These are phyloP conservation scores for Pegoplata infirma DNA, from an alignment of 2,888 invertebrate species.

Conservation along the genomic window DNA sequence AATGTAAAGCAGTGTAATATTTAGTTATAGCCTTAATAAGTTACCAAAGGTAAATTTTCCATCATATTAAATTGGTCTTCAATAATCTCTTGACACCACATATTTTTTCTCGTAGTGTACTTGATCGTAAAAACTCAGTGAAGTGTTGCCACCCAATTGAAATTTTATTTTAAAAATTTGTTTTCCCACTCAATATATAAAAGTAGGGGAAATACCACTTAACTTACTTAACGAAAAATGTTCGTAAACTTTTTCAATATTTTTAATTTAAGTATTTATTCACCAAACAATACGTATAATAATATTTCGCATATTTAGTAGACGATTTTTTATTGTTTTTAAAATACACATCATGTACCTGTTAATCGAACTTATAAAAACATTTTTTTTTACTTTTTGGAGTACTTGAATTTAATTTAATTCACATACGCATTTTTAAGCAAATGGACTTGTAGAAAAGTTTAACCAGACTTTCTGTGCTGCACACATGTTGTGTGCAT, in stretches of 20 bases:
- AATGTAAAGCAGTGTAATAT: too few species aligned
- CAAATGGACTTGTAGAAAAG: slow-evolving; percentile 58
- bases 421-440: slow-evolving; percentile 53
- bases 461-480: slow-evolving; percentile 45
- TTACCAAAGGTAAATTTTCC: too few species aligned
- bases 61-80: too few species aligned
- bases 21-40: too few species aligned
- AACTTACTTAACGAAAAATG: slow-evolving; percentile 57
- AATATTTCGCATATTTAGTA: neutral
- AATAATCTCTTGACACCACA: neutral
- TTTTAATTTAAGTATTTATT: neutral
- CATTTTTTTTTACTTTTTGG: slow-evolving; percentile 32
- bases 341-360: neutral
- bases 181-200: neutral
- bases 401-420: slow-evolving; percentile 41
- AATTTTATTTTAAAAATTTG: neutral
- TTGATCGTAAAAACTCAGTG: neutral
- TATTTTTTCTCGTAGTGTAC: neutral
- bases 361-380: neutral
- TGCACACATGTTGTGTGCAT: neutral
- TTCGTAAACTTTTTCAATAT: slow-evolving; percentile 46
- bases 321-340: neutral
- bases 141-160: neutral
- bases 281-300: slow-evolving; percentile 33
- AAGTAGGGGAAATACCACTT: slow-evolving; percentile 33